Percentiles rank a stretch among this genome's conserved stretches.
phyloP scores from a whole-genome alignment of 2,888 invertebrate genomes.

The Agrypnus murinus region DNA sequence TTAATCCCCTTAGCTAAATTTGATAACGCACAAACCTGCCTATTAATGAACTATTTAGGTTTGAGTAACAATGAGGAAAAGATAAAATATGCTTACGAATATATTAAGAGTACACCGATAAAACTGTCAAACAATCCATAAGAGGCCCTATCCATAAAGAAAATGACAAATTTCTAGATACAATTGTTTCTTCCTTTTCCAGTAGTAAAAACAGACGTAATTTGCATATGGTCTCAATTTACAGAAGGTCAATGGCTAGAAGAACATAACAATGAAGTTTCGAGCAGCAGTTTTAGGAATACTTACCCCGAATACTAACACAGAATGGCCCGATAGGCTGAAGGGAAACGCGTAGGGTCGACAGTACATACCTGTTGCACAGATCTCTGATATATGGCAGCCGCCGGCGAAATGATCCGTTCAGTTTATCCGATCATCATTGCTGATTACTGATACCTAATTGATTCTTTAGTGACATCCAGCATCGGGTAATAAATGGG shows the following conservation, averaged over 20 bases:
- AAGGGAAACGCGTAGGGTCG: slow-evolving; percentile 51
- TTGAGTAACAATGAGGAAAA: no score
- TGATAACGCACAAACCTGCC: slow-evolving; percentile 18
- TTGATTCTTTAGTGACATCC: slow-evolving; percentile 47
- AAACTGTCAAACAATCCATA: no score
- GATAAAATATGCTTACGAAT: no score
- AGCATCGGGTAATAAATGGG: slow-evolving; percentile 38
- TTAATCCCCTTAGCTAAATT: slow-evolving; percentile 28
- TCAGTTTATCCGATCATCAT: slow-evolving; percentile 49
- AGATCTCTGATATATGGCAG: slow-evolving; percentile 50
- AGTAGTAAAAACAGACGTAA: slow-evolving; percentile 41
- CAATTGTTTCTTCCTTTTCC: no score
- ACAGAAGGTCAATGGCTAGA: slow-evolving; percentile 56
- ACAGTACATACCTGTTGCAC: slow-evolving; percentile 58
- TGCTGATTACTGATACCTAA: slow-evolving; percentile 48
- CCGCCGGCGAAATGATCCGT: slow-evolving; percentile 50
- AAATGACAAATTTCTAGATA: no score
- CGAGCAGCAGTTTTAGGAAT: slow-evolving; percentile 56
- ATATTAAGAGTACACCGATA: no score
- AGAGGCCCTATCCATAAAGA: no score
- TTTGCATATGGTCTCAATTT: slow-evolving; percentile 57
- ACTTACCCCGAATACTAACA: slow-evolving; percentile 48
- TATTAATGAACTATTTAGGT: slow-evolving; percentile 1
- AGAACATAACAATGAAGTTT: slow-evolving; percentile 55
- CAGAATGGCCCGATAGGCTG: slow-evolving; percentile 51